Evolutionary conservation across 2,797 vertebrate species (phyloP), one percentile per base, ranked within the genome.

Genomic region (Echiichthys vipera): DNA sequence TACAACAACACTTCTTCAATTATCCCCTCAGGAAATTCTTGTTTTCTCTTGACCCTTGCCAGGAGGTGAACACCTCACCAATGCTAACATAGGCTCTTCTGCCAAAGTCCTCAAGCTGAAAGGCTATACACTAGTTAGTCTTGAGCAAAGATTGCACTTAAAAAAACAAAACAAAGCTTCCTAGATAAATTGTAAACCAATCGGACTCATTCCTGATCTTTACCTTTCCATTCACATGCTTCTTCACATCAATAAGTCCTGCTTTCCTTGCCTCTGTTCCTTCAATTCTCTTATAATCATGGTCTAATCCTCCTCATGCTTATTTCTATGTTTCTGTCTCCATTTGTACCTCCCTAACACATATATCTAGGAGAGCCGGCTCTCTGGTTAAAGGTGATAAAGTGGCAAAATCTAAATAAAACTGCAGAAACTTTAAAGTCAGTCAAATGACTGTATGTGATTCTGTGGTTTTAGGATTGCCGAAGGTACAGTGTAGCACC

Each of bases 11-110:
- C 10, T 50, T 63, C 65, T 63, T 42, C 43, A 68, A 4, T 4
- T 10, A 20, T 56, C 56, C 50, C 61, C 18, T 29, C 0, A 30
- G 61, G 53, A 77, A 66, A 71, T 27, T 24, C 30, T 69, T 76
- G 29, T 49, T 69, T 56, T 47, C 15, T 67, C 22, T 10, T 64
- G 66, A 64, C 56, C 65, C 49, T 58, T 55, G 27, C 39, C 42
- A 36, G 20, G 14, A 68, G 57, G 64, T 55, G 36, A 55, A 56
- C 62, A 74, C 10, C 50, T 65, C 25, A 29, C 34, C 27, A 54
- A 10, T 39, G 29, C 4, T 50, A 66, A 65, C 67, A 46, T 32
- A 10, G 30, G 30, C 15, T 34, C 24, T 30, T 62, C 34, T 71
- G 20, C 17, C 15, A 11, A 29, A 30, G 11, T 55, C 20, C 24